Conservation (phyloP, 2,888 invertebrate species). For the Tenthredo livida region DNA sequence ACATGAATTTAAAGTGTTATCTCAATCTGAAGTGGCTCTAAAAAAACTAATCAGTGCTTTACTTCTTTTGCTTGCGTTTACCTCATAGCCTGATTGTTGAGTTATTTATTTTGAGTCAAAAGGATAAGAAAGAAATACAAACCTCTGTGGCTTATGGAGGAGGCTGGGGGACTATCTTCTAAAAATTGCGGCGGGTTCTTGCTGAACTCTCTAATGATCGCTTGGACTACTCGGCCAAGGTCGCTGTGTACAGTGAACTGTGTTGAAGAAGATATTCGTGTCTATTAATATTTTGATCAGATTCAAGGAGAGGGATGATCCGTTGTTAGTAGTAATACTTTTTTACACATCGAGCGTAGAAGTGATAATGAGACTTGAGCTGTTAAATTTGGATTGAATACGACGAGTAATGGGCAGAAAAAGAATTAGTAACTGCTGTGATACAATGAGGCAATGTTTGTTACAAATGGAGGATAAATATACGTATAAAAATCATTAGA, state of each 20-base stretch:
- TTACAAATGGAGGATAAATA: neutral
- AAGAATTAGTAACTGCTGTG: neutral
- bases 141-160: constrained; percentile 71
- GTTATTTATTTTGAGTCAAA: neutral
- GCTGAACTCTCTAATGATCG: constrained; percentile 89
- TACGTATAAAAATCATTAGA: neutral
- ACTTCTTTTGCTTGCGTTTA: neutral
- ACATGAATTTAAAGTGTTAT: neutral
- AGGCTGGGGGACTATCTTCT: constrained; percentile 71
- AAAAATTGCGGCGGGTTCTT: constrained; percentile 81
- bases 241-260: constrained; percentile 89
- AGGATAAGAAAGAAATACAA: constrained; percentile 32
- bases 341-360: neutral
- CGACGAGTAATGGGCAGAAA: neutral
- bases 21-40: too few relatives aligned
- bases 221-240: constrained; percentile 89
- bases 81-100: neutral
- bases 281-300: constrained; percentile 23
- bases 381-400: neutral
- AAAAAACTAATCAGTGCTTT: neutral
- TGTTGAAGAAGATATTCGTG: constrained; percentile 61
- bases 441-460: neutral
- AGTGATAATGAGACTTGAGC: neutral
- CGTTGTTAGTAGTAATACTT: neutral
- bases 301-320: neutral